These are phyloP conservation scores for Acanthurus lineatus DNA, from an alignment of 2,797 vertebrate genomes.

Conservation along the genomic window DNA sequence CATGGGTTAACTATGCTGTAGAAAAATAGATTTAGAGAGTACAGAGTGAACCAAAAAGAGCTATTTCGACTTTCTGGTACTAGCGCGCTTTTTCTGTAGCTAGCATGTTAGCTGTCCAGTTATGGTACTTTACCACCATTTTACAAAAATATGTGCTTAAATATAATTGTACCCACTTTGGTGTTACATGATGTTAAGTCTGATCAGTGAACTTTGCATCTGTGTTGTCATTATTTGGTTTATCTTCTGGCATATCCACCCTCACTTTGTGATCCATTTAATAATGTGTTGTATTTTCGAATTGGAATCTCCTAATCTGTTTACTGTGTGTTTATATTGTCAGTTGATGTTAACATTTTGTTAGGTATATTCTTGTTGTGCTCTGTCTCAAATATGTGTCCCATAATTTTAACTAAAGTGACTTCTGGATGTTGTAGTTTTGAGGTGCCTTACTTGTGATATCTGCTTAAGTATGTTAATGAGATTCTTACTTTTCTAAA, in stretches of 20 bases:
- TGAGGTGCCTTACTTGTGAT: slow-evolving; percentile 6
- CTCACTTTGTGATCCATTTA: not conserved
- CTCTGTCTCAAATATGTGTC: not conserved
- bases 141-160: not conserved
- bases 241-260: not conserved
- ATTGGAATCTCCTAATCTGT: not conserved
- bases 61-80: not conserved
- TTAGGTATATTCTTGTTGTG: not conserved
- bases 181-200: not conserved
- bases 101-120: not conserved
- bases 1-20: no score
- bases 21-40: no score
- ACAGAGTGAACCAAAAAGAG: not conserved
- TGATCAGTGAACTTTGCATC: not conserved
- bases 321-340: not conserved
- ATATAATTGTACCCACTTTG: not conserved
- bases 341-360: not conserved
- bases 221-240: not conserved
- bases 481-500: not conserved
- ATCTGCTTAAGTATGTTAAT: not conserved
- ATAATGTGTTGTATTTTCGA: not conserved
- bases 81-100: not conserved
- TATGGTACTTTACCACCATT: not conserved
- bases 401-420: not conserved
- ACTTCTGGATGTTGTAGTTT: not conserved